Percentiles rank a stretch among this genome's conserved stretches.
These are phyloP conservation scores for Caenorhabditis doughertyi DNA, from an alignment of 2,888 invertebrate species.

Conservation along the genomic window DNA sequence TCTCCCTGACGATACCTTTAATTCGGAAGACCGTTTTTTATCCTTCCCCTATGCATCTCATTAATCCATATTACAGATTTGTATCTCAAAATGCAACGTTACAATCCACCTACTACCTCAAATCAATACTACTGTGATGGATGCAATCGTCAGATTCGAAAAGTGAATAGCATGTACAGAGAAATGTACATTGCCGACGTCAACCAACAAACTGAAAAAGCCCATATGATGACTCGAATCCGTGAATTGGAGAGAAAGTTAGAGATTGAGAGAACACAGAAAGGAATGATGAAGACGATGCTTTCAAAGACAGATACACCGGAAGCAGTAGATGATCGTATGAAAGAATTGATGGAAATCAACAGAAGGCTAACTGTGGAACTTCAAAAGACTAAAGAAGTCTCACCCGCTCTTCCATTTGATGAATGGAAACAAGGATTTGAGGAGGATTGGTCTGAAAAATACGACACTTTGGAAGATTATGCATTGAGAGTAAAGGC, in stretches of 20 bases:
- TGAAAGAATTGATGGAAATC: slow-evolving; percentile 13
- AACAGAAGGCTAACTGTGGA: slow-evolving; percentile 7
- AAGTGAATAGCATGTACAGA: slow-evolving; percentile 19
- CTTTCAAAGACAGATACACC: neutral
- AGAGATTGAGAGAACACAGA: neutral
- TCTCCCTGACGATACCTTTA: too few species aligned
- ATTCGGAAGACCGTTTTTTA: too few species aligned
- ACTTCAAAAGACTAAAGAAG: neutral
- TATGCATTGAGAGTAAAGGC: neutral
- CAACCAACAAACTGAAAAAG: neutral
- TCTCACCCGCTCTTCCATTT: neutral
- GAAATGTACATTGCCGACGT: neutral
- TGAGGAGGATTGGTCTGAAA: neutral
- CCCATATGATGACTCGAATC: neutral
- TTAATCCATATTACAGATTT: too few species aligned
- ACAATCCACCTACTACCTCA: slow-evolving; percentile 41
- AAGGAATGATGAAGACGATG: neutral
- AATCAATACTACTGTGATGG: slow-evolving; percentile 19
- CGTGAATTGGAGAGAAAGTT: neutral
- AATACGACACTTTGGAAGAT: neutral
- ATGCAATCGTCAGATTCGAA: slow-evolving; percentile 29
- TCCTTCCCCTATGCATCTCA: too few species aligned
- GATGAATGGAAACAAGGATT: slow-evolving; percentile 27
- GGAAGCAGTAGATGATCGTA: neutral
- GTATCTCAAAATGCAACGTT: slow-evolving; percentile 41